Percentiles rank a stretch among this genome's conserved stretches.
These are phyloP conservation scores for Xestia xanthographa DNA, from an alignment of 2,888 invertebrate species.

Conservation along the genomic window DNA sequence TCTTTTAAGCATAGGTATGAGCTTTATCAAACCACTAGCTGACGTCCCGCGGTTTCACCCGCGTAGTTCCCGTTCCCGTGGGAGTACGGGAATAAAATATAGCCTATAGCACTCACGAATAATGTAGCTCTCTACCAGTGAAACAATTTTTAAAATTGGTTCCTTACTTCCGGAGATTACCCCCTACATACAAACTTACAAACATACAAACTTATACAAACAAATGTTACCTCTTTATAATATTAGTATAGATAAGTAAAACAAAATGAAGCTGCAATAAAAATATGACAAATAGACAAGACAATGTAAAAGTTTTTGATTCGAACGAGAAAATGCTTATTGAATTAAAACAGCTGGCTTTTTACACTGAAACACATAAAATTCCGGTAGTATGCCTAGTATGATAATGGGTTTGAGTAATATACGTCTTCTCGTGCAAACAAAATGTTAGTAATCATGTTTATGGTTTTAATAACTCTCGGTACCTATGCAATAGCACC, in stretches of 20 bases:
- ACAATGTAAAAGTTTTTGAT: neutral
- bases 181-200: too few relatives aligned
- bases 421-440: neutral
- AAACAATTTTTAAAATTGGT: too few relatives aligned
- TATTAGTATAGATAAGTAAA: too few relatives aligned
- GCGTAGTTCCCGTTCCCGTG: too few relatives aligned
- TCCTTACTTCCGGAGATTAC: too few relatives aligned
- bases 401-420: neutral
- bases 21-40: too few relatives aligned
- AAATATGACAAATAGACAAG: conserved; percentile 2
- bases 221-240: too few relatives aligned
- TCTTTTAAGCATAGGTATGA: neutral
- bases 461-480: conserved; percentile 1
- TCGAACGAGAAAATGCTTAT: neutral
- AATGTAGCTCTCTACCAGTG: too few relatives aligned
- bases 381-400: neutral
- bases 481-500: neutral
- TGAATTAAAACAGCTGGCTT: conserved; percentile 7
- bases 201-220: too few relatives aligned
- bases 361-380: conserved; percentile 1
- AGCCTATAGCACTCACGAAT: too few relatives aligned
- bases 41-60: too few relatives aligned
- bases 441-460: neutral
- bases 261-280: neutral
- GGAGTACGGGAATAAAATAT: too few relatives aligned